These are phyloP conservation scores for Liposcelis brunnea DNA, from an alignment of 2,888 invertebrate species.

Conservation along the genomic window DNA sequence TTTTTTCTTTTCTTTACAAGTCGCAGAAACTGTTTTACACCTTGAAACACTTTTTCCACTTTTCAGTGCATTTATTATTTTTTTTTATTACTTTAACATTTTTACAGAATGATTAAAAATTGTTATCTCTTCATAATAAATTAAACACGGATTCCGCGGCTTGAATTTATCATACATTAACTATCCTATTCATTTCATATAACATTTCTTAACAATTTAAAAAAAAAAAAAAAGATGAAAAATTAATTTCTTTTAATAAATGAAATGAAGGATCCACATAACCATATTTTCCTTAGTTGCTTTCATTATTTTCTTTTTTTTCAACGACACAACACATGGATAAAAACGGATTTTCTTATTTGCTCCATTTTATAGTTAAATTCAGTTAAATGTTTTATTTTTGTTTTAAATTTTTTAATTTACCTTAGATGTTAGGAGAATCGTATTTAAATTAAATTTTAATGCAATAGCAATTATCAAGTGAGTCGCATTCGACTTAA, in stretches of 20 bases:
- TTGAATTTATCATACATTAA: too few species aligned
- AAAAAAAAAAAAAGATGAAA: too few species aligned
- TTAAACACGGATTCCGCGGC: too few species aligned
- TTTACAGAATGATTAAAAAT: too few species aligned
- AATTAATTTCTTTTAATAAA: too few species aligned
- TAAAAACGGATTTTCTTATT: not conserved
- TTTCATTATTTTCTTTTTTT: not conserved
- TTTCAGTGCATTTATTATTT: not conserved
- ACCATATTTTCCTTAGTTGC: not conserved
- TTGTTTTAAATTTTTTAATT: not conserved
- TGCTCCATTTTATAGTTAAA: too few species aligned
- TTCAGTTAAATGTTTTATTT: too few species aligned
- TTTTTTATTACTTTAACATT: not conserved
- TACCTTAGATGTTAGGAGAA: not conserved
- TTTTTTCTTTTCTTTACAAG: not conserved
- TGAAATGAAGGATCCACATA: too few species aligned
- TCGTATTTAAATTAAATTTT: not conserved
- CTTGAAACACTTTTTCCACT: too few species aligned
- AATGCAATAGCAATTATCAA: not conserved
- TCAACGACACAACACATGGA: not conserved
- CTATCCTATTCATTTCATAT: too few species aligned
- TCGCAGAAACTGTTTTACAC: not conserved
- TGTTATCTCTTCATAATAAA: too few species aligned
- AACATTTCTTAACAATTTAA: too few species aligned
- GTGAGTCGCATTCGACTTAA: not conserved